Conservation (phyloP, 2,888 invertebrate species). For the Heliconius ethilla region DNA sequence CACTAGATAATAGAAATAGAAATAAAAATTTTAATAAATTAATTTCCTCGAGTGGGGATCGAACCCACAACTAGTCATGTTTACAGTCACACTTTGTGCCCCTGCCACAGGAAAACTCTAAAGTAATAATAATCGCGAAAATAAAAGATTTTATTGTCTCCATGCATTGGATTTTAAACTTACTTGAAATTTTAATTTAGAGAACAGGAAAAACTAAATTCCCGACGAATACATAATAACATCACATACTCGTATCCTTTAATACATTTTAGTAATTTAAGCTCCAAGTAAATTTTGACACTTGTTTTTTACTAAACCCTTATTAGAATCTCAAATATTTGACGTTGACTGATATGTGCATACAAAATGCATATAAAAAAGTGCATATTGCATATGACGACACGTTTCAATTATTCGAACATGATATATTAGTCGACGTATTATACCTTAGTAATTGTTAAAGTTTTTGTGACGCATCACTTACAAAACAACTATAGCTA, state of each 20-base stretch:
- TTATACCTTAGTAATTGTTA: conserved; percentile 23
- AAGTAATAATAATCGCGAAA: too few relatives aligned
- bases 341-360: conserved; percentile 19
- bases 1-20: too few relatives aligned
- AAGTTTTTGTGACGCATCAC: conserved; percentile 34
- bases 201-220: neutral
- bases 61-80: too few relatives aligned
- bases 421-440: conserved; percentile 2
- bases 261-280: neutral
- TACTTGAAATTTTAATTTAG: neutral
- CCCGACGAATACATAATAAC: neutral
- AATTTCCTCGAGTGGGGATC: too few relatives aligned
- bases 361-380: neutral
- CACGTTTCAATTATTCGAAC: conserved; percentile 16
- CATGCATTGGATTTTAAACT: neutral
- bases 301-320: neutral
- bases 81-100: too few relatives aligned
- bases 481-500: conserved; percentile 36
- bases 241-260: neutral
- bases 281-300: neutral
- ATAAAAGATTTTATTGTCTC: neutral
- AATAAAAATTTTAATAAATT: too few relatives aligned
- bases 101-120: too few relatives aligned
- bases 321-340: conserved; percentile 8
- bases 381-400: conserved; percentile 14